Evolutionary conservation across 2,113 vertebrate genomes (phyloP).

Genomic region (Nannospalax galili): DNA sequence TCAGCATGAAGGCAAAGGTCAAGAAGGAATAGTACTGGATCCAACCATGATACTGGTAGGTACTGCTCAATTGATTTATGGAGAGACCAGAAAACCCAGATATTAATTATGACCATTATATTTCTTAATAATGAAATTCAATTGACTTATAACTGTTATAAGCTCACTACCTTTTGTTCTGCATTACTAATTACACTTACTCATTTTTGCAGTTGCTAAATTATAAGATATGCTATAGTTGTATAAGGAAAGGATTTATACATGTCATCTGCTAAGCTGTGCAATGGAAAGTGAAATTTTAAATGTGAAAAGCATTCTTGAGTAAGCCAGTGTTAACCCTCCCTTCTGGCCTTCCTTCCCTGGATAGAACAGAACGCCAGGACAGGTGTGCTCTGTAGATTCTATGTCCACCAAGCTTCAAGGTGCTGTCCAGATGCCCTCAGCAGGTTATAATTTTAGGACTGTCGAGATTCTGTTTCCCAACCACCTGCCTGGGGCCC

Average conservation of each 20-base stretch:
- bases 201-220: slow-evolving; percentile 83
- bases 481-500: neutral
- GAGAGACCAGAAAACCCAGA: slow-evolving; percentile 68
- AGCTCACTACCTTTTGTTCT: slow-evolving; percentile 73
- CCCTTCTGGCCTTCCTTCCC: neutral
- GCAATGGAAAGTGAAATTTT: slow-evolving; percentile 51
- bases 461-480: neutral
- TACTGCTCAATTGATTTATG: slow-evolving; percentile 68
- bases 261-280: slow-evolving; percentile 14
- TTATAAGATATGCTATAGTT: slow-evolving; percentile 65
- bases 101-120: slow-evolving; percentile 81
- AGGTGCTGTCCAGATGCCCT: neutral
- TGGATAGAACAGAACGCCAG: neutral
- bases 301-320: slow-evolving; percentile 17
- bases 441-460: neutral
- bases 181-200: slow-evolving; percentile 80
- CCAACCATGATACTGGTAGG: slow-evolving; percentile 33
- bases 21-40: slow-evolving; percentile 57
- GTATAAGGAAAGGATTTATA: slow-evolving; percentile 69
- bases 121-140: slow-evolving; percentile 78
- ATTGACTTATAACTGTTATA: slow-evolving; percentile 78
- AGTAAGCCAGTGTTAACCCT: neutral
- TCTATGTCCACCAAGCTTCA: neutral
- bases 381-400: neutral
- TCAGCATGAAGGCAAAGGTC: slow-evolving; percentile 48